Evolutionary conservation across 1,140 invertebrate species (phyloP).

Genomic region (Amphibalanus amphitrite): DNA sequence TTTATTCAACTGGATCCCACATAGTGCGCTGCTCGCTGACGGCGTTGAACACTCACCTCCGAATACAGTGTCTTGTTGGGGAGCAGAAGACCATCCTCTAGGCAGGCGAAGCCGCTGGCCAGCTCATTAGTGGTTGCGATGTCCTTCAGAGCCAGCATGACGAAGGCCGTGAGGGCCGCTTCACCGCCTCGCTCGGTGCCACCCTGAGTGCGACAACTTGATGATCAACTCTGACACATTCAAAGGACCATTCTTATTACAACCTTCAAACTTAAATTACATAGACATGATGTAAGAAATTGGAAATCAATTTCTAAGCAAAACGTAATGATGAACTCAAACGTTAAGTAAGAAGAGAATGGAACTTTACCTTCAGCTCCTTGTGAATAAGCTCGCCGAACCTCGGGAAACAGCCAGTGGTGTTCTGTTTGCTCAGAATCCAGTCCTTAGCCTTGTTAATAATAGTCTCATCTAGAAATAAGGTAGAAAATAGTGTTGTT

Average conservation of each 20-base stretch:
- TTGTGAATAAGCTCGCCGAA: conserved; percentile 55
- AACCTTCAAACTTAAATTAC: no score
- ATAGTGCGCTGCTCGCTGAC: no score
- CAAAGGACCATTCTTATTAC: no score
- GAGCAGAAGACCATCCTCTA: neutral
- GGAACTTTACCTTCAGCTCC: conserved; percentile 13
- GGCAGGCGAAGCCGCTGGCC: neutral
- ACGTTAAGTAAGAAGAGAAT: no score
- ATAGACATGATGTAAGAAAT: no score
- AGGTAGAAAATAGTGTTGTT: no score
- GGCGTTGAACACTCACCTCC: neutral
- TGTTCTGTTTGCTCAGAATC: conserved; percentile 50
- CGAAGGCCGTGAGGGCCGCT: neutral
- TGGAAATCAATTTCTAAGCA: no score
- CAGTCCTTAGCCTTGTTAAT: conserved; percentile 29
- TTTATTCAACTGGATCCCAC: no score
- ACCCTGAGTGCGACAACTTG: neutral
- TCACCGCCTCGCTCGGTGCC: neutral
- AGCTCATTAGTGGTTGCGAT: neutral
- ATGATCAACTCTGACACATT: no score
- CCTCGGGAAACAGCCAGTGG: conserved; percentile 59
- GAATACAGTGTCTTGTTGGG: neutral
- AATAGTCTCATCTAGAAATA: no score
- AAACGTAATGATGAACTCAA: no score
- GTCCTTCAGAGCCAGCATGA: neutral